Base-by-base conservation (phyloP, 2,113 vertebrate species). In the Pionites leucogaster region DNA sequence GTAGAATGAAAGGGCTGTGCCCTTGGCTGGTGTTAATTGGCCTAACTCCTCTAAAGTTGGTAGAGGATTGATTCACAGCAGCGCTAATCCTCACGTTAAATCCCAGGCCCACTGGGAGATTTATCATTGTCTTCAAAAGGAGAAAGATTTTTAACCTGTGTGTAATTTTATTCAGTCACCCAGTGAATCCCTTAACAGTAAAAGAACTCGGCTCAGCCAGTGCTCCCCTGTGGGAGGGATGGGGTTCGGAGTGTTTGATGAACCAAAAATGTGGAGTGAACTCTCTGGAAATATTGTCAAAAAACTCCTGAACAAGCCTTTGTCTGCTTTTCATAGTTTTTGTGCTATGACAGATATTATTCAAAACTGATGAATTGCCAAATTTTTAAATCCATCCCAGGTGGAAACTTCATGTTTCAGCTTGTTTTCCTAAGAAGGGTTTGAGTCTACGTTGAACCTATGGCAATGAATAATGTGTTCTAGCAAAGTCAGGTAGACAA, bases 11-110 rank as follows among this genome's bases (percentile, higher is more conserved):
- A 92, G 77, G 74, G 49, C 59, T 92, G 37, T 79, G 81, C 67
- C 83, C 44, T 85, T 84, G 84, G 63, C 65, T 91, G 53, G 83
- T 95, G 95, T 93, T 96, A 96, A 95, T 91, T 90, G 92, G 70
- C 65, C 92, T 88, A 89, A 55, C 74, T 92, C 65, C 63, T 79
- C 81, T 76, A 82, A 92, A 79, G 52, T 7, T 89, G 86, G 86
- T 76, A 82, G 50, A 89, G 72, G 86, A 95, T 96, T 93, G 93
- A 92, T 94, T 92, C 82, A 55, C 90, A 75, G 72, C 92, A 86
- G 88, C 82, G 50, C 78, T 94, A 94, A 97, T 88, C 93, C 93
- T 82, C 63, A 62, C 46, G 31, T 72, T 72, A 95, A 96, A 96
- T 74, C 92, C 83, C 46, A 65, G 77, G 28, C 83, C 75, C 59